Base-by-base conservation (phyloP, 92 coral and sea anemone species). In the Bergia puertoricense region DNA sequence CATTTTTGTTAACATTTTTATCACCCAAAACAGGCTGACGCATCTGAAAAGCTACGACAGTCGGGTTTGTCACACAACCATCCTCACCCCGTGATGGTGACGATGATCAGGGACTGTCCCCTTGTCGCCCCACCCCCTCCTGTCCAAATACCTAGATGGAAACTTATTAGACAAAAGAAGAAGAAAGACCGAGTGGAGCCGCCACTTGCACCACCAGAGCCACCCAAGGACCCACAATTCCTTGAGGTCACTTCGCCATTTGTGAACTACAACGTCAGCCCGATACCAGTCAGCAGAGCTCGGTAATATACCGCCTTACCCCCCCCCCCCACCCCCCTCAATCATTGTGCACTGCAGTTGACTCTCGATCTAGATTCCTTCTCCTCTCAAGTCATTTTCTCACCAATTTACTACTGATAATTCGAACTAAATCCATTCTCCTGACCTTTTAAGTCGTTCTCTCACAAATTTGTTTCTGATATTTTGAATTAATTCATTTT, bases 111-210 rank as follows among this genome's bases (percentile, higher is more conserved):
- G 16, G 97, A 97, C 90, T 93, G 96, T 40, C 99, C 98, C 44
- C 92, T 97, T 44, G 99, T 97, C 0, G 98, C 98, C 48, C 99
- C 99, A 44, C 98, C 99, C 10, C 99, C 99, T 11, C 99, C 99
- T 50, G 86, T 97, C 30, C 96, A 94, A 88, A 95, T 97, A 79
- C 99, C 99, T 7, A 92, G 99, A 42, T 97, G 99, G 99, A 95
- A 93, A 82, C 94, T 97, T 38, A 97, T 97, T 88, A 92, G 99
- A 79, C 99, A 97, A 86, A 97, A 97, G 95, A 97, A 97, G 86
- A 94, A 93, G 86, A 88, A 89, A 71, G 96, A 95, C 82, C 98
- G 96, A 0, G 90, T 93, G 30, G 99, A 95, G 48, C 98, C 99
- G 0, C 94, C 96, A 2, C 82, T 97, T 75, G 96, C 94, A 9